These are phyloP conservation scores for Heliconius eleuchia DNA, from an alignment of 1,140 invertebrate species.

Conservation along the genomic window DNA sequence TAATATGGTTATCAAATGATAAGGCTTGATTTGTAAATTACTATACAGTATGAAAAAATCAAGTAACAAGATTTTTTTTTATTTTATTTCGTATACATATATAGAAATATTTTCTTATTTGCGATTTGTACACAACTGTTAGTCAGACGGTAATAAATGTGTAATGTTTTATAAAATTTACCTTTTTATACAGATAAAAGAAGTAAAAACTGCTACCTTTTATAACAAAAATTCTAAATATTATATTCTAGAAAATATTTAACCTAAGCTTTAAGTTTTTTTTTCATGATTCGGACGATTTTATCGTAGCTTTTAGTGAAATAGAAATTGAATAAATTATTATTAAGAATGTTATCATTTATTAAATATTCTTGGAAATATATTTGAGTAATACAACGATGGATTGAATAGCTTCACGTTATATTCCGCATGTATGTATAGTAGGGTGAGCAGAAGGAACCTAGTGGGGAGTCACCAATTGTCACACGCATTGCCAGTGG, in stretches of 20 bases:
- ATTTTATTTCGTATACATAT: no score
- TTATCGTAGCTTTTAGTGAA: constrained; percentile 1
- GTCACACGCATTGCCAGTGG: no score
- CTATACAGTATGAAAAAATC: no score
- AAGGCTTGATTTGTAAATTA: no score
- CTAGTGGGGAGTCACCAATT: no score
- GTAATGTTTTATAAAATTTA: neutral
- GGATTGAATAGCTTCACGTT: no score
- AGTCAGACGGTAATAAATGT: neutral
- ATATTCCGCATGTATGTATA: no score
- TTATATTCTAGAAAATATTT: neutral
- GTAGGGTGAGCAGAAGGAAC: no score
- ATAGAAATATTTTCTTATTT: no score
- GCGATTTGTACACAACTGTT: no score
- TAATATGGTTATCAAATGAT: no score
- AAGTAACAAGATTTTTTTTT: no score
- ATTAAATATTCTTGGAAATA: neutral
- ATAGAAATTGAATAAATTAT: neutral
- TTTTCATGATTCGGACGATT: neutral
- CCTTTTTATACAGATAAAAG: neutral
- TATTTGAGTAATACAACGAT: neutral
- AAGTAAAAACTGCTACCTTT: neutral
- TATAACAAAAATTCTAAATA: neutral
- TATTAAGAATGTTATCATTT: neutral
- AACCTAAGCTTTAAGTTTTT: constrained; percentile 1